These are phyloP conservation scores for Camponotus pennsylvanicus DNA, from an alignment of 1,140 invertebrate genomes.

Conservation along the genomic window DNA sequence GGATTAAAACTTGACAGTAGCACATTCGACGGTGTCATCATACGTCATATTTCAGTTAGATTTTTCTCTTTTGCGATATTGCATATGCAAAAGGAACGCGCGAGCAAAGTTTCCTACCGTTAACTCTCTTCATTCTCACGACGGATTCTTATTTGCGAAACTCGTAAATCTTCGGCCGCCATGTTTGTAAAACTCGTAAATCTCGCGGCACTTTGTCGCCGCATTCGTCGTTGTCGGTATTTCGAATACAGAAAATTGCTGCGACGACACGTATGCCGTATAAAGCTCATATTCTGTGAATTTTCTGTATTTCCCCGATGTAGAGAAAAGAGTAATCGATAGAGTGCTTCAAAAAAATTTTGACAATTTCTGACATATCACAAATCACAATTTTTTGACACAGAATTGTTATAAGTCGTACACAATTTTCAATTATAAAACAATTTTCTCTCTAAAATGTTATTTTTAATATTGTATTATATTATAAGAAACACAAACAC, in stretches of 20 bases:
- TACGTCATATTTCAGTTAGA: background rate
- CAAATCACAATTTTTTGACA: background rate
- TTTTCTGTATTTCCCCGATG: background rate
- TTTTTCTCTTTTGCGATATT: constrained; percentile 3
- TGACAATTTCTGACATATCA: background rate
- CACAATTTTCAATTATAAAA: background rate
- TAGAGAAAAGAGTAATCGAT: background rate
- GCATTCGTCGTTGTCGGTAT: constrained; percentile 44
- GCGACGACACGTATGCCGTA: constrained; percentile 26
- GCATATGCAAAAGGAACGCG: background rate
- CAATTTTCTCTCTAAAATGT: background rate
- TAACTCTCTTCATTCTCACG: constrained; percentile 60
- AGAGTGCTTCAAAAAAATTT: background rate
- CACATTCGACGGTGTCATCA: background rate
- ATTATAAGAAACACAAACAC: background rate
- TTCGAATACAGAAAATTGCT: constrained; percentile 53
- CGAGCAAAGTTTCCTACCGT: constrained; percentile 51
- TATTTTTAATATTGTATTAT: constrained; percentile 8
- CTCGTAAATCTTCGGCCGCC: constrained; percentile 58
- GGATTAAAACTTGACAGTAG: constrained; percentile 37
- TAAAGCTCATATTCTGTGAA: constrained; percentile 40
- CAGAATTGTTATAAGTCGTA: background rate
- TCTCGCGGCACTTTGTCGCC: constrained; percentile 47
- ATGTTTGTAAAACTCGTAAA: constrained; percentile 60
- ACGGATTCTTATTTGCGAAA: constrained; percentile 59